Evolutionary conservation across 2,888 invertebrate species (phyloP), one percentile per base, ranked within the genome.

Genomic region (Strigamia crassipes): DNA sequence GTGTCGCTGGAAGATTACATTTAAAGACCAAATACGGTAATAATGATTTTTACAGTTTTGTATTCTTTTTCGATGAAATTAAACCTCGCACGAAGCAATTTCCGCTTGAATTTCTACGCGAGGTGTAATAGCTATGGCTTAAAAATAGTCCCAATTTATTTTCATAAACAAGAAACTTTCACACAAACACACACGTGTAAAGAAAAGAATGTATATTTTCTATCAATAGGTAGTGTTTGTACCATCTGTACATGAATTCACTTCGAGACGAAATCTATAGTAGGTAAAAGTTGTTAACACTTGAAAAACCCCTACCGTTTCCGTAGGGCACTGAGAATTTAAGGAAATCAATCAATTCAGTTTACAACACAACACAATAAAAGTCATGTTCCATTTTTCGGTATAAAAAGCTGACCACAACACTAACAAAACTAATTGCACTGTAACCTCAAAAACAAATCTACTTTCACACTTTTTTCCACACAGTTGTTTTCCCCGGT

Each of bases 1-100:
- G 99, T 99, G 99, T 97, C 98, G 0, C 91, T 96, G 88, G 99
- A 99, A 90, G 99, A 99, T 90, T 96, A 96, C 91, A 99, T 99
- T 92, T 99, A 94, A n/a, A n/a, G n/a, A n/a, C n/a, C n/a, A n/a
- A n/a, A n/a, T n/a, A n/a, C n/a, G n/a, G n/a, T n/a, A n/a, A n/a
- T n/a, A n/a, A n/a, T n/a, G n/a, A n/a, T n/a, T n/a, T n/a, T n/a
- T n/a, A n/a, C n/a, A n/a, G n/a, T n/a, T n/a, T n/a, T n/a, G n/a
- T n/a, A n/a, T n/a, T n/a, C n/a, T n/a, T n/a, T n/a, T n/a, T n/a
- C n/a, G n/a, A n/a, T n/a, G n/a, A n/a, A n/a, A n/a, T n/a, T n/a
- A n/a, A n/a, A n/a, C n/a, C n/a, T n/a, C n/a, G n/a, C n/a, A n/a
- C n/a, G n/a, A n/a, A n/a, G n/a, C n/a, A n/a, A n/a, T n/a, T n/a